Base-by-base conservation (phyloP, 2,113 vertebrate genomes). In the Corydoras maculifer region DNA sequence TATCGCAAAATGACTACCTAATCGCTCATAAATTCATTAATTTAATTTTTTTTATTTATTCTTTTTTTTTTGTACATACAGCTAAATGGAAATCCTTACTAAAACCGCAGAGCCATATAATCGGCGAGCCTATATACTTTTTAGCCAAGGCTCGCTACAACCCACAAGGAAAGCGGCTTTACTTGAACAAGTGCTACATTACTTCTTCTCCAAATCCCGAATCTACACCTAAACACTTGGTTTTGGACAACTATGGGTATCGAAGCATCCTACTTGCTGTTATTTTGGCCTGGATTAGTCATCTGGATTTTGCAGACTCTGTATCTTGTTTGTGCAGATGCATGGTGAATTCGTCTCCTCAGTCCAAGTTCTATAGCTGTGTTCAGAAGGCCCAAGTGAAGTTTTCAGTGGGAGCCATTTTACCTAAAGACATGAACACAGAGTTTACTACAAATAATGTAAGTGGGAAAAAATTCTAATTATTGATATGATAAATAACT, bases 211-310 rank as follows among this genome's bases (percentile, higher is more conserved):
- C 8, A 9, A 4, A 75, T 51, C 58, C 75, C 7, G 58, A 6
- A 9, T 77, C 82, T 1, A 61, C 0, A 8, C 75, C 72, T 4
- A 78, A 72, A 76, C 79, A 84, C 51, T 50, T 31, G 0, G 67
- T 88, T 1, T 67, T 89, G 2, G 79, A 83, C 43, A 86, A 89
- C 60, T 61, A 74, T 25, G 88, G 88, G 87, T 90, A 81, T 79
- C 3, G 3, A 57, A 15, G 51, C 51, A 53, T 12, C 13, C 10
- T 3, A 12, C 13, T 53, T 53, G 9, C 9, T 3, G 5, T 53
- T 10, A 53, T 10, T 14, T 10, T 53, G 51, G 13, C 13, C 51
- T 53, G 9, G 51, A 53, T 53, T 6, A 10, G 10, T 53, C 10
- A 10, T 53, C 13, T 53, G 9, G 51, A 10, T 2, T 12, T 49